Percentiles rank a stretch among this genome's conserved stretches.
These are phyloP conservation scores for Porites evermanni DNA, from an alignment of 92 coral and sea anemone species.

Conservation along the genomic window DNA sequence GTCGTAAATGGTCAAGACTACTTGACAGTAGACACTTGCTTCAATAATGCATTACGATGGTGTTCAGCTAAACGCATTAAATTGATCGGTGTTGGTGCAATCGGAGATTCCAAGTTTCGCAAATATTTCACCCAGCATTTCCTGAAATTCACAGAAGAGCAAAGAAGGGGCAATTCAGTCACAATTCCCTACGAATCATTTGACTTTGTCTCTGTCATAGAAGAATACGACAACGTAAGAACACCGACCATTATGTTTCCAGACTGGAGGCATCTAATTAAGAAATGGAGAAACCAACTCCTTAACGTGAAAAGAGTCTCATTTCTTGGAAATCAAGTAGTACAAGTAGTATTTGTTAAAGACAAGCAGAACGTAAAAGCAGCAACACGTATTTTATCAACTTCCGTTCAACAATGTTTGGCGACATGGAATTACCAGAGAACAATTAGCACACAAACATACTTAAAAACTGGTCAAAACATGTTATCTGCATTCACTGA, in stretches of 20 bases:
- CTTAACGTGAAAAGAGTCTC: constrained; percentile 37
- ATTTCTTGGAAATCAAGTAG: constrained; percentile 23
- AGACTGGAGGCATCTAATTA: constrained; percentile 49
- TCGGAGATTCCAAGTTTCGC: constrained; percentile 21
- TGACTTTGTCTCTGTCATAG: constrained; percentile 22
- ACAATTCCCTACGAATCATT: constrained; percentile 27
- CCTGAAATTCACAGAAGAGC: not conserved
- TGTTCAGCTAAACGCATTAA: constrained; percentile 5
- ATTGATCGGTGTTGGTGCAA: constrained; percentile 23
- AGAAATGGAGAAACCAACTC: constrained; percentile 53
- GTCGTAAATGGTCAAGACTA: constrained; percentile 16
- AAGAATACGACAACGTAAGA: not conserved
- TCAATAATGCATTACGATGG: not conserved
- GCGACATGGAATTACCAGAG: not conserved
- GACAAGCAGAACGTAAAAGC: constrained; percentile 65
- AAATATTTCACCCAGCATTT: constrained; percentile 28
- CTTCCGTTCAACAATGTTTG: constrained; percentile 25
- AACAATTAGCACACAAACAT: constrained; percentile 44
- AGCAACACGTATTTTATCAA: constrained; percentile 40
- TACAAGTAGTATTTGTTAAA: constrained; percentile 45
- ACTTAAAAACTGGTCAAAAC: constrained; percentile 56
- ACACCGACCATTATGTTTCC: constrained; percentile 47
- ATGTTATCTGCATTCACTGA: constrained; percentile 42
- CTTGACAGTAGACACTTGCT: constrained; percentile 18
- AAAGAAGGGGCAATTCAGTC: constrained; percentile 9